A percentile compares a stretch with the other conserved stretches of the same genome.
These are phyloP conservation scores for Platichthys stellatus DNA, from an alignment of 2,113 vertebrate species.

Conservation along the genomic window DNA sequence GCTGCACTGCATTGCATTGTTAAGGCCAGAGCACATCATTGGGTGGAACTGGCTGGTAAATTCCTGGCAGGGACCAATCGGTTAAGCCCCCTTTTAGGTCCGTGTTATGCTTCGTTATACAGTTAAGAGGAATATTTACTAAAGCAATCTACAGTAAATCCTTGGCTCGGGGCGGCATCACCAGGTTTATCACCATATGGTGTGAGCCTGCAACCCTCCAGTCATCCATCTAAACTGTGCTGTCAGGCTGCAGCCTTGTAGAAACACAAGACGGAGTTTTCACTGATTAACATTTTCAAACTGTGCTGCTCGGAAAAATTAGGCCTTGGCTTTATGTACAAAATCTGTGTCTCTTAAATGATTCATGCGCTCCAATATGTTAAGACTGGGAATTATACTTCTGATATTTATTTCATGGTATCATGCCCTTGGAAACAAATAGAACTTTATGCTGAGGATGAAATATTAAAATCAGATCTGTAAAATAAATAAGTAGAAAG, in stretches of 20 bases:
- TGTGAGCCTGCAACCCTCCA: conserved; percentile 63
- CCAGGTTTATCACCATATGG: conserved; percentile 79
- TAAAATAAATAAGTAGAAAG: conserved; percentile 85
- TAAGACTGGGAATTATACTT: conserved; percentile 78
- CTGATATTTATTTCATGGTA: conserved; percentile 81
- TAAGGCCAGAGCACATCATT: background rate
- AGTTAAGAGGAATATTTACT: conserved; percentile 76
- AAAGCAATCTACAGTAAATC: conserved; percentile 75
- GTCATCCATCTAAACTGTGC: conserved; percentile 72
- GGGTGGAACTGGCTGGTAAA: conserved; percentile 22
- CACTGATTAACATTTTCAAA: conserved; percentile 72
- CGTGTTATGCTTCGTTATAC: conserved; percentile 53
- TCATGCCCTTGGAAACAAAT: conserved; percentile 83
- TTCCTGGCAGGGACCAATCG: conserved; percentile 48
- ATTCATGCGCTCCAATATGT: conserved; percentile 78
- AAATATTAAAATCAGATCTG: conserved; percentile 85
- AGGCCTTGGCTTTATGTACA: conserved; percentile 76
- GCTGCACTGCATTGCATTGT: background rate
- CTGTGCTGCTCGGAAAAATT: conserved; percentile 66
- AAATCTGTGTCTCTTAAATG: conserved; percentile 78
- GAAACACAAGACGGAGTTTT: conserved; percentile 55
- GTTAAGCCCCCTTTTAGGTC: conserved; percentile 58
- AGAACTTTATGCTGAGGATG: conserved; percentile 80
- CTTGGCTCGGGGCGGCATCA: conserved; percentile 63
- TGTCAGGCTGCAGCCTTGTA: conserved; percentile 65